phyloP scores from a whole-genome alignment of 2,113 vertebrate species.

The Chrysemys picta region DNA sequence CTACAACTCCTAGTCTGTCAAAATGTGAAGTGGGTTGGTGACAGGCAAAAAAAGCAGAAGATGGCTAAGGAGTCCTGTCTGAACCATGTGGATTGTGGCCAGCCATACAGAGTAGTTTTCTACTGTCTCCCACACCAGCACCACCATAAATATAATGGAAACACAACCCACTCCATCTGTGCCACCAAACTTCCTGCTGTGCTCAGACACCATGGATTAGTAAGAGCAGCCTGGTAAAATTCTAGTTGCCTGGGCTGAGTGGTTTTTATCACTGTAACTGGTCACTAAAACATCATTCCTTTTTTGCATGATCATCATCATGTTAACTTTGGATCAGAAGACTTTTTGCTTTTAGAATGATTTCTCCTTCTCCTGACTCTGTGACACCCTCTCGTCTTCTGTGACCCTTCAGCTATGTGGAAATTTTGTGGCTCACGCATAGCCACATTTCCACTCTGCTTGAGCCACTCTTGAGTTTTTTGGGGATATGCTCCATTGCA shows the following conservation, averaged over 20 bases:
- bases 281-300: background rate
- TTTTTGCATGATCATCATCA: rapidly evolving
- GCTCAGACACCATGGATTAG: background rate
- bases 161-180: conserved; percentile 17
- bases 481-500: background rate
- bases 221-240: background rate
- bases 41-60: conserved; percentile 1
- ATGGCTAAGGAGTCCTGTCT: conserved; percentile 40
- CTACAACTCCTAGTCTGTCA: background rate
- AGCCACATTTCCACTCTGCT: background rate
- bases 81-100: background rate
- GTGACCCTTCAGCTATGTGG: background rate
- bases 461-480: background rate
- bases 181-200: conserved; percentile 9
- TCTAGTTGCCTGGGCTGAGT: background rate
- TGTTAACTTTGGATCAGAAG: rapidly evolving
- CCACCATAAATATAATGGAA: background rate
- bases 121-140: conserved; percentile 5
- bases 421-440: background rate
- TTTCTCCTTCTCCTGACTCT: background rate
- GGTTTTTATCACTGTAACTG: background rate
- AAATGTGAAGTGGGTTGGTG: background rate
- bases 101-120: background rate
- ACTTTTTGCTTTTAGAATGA: background rate
- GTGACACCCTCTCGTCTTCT: background rate